A percentile compares a stretch with the other conserved stretches of the same genome.
These are phyloP conservation scores for Zelostemma sp. DNA, from an alignment of 1,140 invertebrate species.

Conservation along the genomic window DNA sequence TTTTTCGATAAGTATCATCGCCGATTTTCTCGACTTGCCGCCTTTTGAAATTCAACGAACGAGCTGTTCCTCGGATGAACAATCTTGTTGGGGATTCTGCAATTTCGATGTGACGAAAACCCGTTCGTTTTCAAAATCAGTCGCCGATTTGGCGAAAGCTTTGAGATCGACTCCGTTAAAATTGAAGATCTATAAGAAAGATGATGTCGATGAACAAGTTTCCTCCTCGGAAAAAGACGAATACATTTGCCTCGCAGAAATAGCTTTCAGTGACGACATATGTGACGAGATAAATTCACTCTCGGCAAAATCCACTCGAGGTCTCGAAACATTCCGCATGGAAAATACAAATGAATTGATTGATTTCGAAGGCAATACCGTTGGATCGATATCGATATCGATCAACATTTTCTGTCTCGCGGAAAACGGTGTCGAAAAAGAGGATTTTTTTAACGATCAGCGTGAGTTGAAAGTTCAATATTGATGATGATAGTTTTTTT, in stretches of 20 bases:
- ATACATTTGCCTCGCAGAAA: slow-evolving; percentile 16
- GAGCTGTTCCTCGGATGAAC: background rate
- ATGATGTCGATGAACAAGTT: background rate
- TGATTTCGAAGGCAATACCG: slow-evolving; percentile 12
- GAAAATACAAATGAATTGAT: slow-evolving; percentile 37
- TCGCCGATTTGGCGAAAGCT: slow-evolving; percentile 22
- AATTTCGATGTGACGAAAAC: slow-evolving; percentile 7
- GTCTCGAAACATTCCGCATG: slow-evolving; percentile 19
- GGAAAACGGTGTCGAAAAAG: background rate
- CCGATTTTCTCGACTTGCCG: slow-evolving; percentile 46
- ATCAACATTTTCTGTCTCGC: slow-evolving; percentile 44
- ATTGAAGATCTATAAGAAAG: slow-evolving; percentile 29
- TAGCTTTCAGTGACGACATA: slow-evolving; percentile 19
- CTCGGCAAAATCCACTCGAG: slow-evolving; percentile 4
- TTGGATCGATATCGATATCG: slow-evolving; percentile 32
- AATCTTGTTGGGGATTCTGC: slow-evolving; percentile 2
- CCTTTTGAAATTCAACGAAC: slow-evolving; percentile 39
- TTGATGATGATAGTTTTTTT: too few species aligned
- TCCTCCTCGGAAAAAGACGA: background rate
- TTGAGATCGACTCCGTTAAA: slow-evolving; percentile 29
- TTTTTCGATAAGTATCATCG: slow-evolving; percentile 28
- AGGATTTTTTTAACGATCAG: too few species aligned
- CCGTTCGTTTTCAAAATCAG: background rate
- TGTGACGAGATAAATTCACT: slow-evolving; percentile 15
- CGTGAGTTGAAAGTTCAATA: too few species aligned